Evolutionary conservation across 2,797 vertebrate genomes (phyloP), one percentile per base, ranked within the genome.

Genomic region (Vespertilio murinus): DNA sequence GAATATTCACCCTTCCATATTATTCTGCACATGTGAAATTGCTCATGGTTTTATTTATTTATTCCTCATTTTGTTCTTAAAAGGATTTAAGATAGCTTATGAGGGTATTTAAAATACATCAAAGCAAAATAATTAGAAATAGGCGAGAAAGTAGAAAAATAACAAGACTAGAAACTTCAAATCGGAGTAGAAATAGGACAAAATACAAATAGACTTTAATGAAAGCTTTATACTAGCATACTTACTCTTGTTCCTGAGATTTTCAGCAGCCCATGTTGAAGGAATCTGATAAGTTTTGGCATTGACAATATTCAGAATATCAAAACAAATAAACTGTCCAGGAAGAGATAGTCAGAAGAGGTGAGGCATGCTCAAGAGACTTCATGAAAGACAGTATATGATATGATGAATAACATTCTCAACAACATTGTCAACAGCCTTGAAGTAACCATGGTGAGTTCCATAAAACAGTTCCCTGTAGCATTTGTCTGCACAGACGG

Each of bases 121-220:
- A 95, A 95, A 96, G 92, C 70, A 95, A 59, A 82, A 75, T 95
- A 92, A 96, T 96, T 96, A 97, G 87, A 95, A 95, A 86, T 94
- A 95, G 88, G 93, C 88, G 88, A 96, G 84, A 92, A 96, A 86
- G 91, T 71, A 61, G 70, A 83, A 95, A 91, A 97, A 93, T 70
- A 95, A 75, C 38, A 93, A 93, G 93, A 38, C 23, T 38, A 59
- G 33, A 79, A 93, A 84, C 38, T 49, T 87, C 42, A 92, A 94
- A 64, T 82, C 67, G 59, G 92, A 64, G 42, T 30, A 83, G 59
- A 83, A 93, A 84, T 73, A 88, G 64, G 52, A 28, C 20, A 84
- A 95, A 90, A 93, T 59, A 49, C 52, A 93, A 70, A 25, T 38
- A 38, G 28, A 79, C n/a, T 56, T 78, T 70, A 33, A 80, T 75